These are phyloP conservation scores for Mimachlamys varia DNA, from an alignment of 2,888 invertebrate species.

Conservation along the genomic window DNA sequence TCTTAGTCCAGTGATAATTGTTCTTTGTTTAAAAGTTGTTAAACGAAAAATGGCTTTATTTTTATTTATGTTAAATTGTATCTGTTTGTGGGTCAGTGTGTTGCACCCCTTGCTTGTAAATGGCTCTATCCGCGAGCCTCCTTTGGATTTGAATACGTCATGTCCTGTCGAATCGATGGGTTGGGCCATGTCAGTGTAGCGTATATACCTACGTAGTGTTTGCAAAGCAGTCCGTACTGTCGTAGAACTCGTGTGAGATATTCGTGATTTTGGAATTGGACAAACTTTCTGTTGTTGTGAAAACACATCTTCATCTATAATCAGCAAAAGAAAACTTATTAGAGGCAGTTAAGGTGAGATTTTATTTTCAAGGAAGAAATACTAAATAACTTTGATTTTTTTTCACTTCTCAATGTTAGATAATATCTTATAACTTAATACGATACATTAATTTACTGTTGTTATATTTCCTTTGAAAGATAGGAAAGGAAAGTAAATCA, in stretches of 20 bases:
- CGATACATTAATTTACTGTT: no score
- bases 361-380: not conserved
- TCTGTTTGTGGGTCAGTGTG: constrained; percentile 27
- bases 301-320: not conserved
- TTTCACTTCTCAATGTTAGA: no score
- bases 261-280: not conserved
- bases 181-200: not conserved
- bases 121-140: constrained; percentile 7
- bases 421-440: no score
- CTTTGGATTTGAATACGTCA: constrained; percentile 31
- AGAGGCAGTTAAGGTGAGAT: not conserved
- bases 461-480: no score
- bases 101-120: constrained; percentile 1
- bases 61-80: not conserved
- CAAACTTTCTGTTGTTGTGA: not conserved
- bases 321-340: not conserved
- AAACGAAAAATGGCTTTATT: not conserved
- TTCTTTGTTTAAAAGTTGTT: not conserved
- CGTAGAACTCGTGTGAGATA: constrained; percentile 15
- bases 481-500: no score
- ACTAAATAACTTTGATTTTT: no score
- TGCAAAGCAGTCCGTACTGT: constrained; percentile 1
- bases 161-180: constrained; percentile 11
- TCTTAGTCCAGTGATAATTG: not conserved
- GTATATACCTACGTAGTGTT: not conserved